Conservation (phyloP, 2,113 vertebrate genomes). For the Centrocercus urophasianus region DNA sequence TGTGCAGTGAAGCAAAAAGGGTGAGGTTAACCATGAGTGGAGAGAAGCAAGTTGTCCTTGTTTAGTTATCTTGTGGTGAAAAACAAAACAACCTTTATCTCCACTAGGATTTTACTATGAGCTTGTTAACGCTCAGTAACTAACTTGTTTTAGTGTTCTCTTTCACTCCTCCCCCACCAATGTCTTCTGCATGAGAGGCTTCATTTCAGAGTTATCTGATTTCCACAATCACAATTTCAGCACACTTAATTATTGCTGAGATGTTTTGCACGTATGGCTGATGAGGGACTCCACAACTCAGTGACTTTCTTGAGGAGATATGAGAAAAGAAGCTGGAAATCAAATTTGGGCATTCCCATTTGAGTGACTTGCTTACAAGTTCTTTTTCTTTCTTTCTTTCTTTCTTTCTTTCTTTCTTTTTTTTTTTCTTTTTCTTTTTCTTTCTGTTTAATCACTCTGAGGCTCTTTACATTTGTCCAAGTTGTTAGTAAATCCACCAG, state of each 20-base stretch:
- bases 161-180: background rate
- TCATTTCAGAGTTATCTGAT: background rate
- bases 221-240: background rate
- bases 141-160: background rate
- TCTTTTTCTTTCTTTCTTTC: background rate
- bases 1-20: background rate
- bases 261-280: background rate
- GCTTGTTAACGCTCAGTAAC: background rate
- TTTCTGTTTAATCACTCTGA: background rate
- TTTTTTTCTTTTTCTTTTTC: background rate
- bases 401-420: too few species aligned
- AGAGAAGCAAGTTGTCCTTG: background rate
- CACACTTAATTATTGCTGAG: background rate
- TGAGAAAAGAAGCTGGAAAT: background rate
- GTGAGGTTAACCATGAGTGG: conserved; percentile 1
- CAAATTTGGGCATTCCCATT: background rate
- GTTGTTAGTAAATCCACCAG: background rate
- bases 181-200: background rate
- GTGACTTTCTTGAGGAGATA: background rate
- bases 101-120: background rate
- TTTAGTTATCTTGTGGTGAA: conserved; percentile 31
- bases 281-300: background rate
- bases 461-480: background rate
- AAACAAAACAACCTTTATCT: conserved; percentile 14
- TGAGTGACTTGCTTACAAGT: background rate